Evolutionary conservation across 2,888 invertebrate species (phyloP), one percentile per base, ranked within the genome.

Genomic region (Epirrita christyi): DNA sequence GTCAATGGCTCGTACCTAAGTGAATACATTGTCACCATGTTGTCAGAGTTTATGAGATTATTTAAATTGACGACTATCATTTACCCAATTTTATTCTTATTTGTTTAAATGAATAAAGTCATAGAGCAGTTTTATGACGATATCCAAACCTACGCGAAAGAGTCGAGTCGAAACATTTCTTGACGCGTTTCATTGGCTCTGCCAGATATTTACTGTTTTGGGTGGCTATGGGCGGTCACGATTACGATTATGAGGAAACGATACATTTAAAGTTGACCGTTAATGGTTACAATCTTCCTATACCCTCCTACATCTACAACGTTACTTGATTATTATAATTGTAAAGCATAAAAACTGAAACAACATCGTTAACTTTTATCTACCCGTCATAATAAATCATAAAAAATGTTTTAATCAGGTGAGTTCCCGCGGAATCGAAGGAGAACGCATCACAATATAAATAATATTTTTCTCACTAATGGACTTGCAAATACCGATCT

Each of bases 201-300:
- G 68, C 58, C 66, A 65, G 72, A 76, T 76, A 75, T 82, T 82
- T 81, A 82, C 73, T 76, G 74, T 78, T 79, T 79, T 71, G 66
- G 71, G 79, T 81, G 77, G 76, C 80, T 80, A 80, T 78, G 80
- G 82, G 83, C 80, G 80, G 79, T 82, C 82, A 83, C 79, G 81
- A 68, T 69, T 72, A 81, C 78, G 80, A 68, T 70, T 74, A 76
- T 76, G 77, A 76, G 72, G 68, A 71, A 78, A 73, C 69, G 66
- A 71, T 76, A 74, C 68, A 68, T 72, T 76, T 69, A 63, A 70
- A 64, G 66, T 61, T 64, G 66, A 61, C 66, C 67, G 61, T 70
- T 71, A 70, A 72, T 73, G 67, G 67, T 63, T 55, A 63, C 64
- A 69, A 67, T 65, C 68, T 70, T 68, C 66, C 67, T 73, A 69